phyloP scores from a whole-genome alignment of 2,113 vertebrate genomes.

The Condylura cristata region DNA sequence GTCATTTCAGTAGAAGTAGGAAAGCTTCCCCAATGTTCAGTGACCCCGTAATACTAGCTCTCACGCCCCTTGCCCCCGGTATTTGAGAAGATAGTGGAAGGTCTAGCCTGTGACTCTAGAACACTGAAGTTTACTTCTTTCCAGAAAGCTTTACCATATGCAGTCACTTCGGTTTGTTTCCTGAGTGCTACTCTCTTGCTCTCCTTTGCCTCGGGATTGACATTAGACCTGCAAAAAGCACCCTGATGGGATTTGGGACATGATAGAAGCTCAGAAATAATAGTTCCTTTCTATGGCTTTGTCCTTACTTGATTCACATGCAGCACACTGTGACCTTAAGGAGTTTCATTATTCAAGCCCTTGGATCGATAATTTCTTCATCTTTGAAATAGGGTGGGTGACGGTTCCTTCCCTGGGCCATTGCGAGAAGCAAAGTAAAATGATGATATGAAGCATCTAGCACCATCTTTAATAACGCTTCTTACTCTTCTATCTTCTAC shows the following conservation, averaged over 20 bases:
- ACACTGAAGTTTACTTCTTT: background rate
- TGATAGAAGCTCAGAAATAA: background rate
- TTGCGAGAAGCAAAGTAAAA: background rate
- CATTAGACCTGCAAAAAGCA: background rate
- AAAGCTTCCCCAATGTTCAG: background rate
- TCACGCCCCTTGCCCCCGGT: no score
- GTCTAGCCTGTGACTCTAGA: background rate
- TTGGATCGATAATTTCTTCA: background rate
- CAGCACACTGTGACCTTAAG: no score
- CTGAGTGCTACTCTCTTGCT: background rate
- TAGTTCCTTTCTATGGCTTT: background rate
- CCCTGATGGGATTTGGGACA: background rate
- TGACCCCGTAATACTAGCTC: accelerated
- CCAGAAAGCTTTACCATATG: accelerated
- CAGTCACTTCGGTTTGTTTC: background rate
- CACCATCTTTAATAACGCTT: background rate
- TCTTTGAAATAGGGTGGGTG: background rate
- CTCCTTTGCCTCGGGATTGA: background rate
- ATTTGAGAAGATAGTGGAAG: background rate
- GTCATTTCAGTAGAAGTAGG: background rate
- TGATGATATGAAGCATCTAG: background rate
- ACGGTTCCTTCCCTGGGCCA: background rate
- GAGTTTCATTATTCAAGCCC: background rate
- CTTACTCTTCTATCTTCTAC: no score
- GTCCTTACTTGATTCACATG: background rate